These are phyloP conservation scores for Ophion slaviceki DNA, from an alignment of 2,888 invertebrate species.

Conservation along the genomic window DNA sequence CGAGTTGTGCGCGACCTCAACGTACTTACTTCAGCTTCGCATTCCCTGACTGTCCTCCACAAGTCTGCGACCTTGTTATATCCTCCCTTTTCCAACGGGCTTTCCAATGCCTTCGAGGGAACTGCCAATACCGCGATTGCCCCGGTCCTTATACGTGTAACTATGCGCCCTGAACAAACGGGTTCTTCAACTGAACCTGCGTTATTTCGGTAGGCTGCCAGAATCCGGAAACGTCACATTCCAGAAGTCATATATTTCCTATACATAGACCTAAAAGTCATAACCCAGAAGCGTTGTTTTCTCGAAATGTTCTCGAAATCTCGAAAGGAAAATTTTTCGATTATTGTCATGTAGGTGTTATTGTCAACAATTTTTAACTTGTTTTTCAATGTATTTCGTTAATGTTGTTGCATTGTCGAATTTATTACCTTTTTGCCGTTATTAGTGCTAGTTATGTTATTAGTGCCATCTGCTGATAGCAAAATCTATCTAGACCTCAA, in stretches of 20 bases:
- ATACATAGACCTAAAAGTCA: no score
- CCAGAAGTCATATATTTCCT: background rate
- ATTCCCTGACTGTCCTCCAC: constrained; percentile 41
- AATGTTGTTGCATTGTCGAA: no score
- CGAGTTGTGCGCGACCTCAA: constrained; percentile 35
- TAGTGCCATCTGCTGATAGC: background rate
- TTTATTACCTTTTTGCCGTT: background rate
- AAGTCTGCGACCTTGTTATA: constrained; percentile 49
- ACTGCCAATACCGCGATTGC: background rate
- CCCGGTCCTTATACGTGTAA: constrained; percentile 27
- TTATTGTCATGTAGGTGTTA: no score
- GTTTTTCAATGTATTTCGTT: no score
- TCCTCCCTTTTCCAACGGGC: constrained; percentile 13
- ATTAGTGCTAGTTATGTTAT: no score
- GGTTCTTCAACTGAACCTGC: constrained; percentile 28
- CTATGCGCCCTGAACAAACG: constrained; percentile 38
- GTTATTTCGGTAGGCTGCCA: constrained; percentile 18
- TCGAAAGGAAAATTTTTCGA: no score
- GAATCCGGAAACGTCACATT: background rate
- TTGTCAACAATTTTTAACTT: no score
- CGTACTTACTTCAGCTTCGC: constrained; percentile 52
- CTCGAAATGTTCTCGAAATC: no score
- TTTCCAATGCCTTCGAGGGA: constrained; percentile 25
- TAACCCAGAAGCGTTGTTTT: no score
- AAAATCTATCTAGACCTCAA: background rate